Conservation (phyloP, 2,113 vertebrate genomes). For the Barbus barbus region DNA sequence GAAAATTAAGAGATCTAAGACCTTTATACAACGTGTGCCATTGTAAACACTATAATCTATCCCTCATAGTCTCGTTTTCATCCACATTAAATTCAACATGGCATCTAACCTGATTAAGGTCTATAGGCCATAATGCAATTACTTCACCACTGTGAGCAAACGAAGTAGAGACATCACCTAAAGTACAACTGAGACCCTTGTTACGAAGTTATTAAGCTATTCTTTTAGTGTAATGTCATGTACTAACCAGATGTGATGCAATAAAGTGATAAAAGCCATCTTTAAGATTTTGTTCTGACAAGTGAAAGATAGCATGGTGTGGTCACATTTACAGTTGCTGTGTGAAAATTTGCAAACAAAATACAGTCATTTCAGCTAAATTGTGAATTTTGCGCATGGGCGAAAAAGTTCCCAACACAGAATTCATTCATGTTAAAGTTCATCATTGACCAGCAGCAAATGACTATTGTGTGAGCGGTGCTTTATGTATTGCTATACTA, state of each 20-base stretch:
- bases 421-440: background rate
- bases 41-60: background rate
- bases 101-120: background rate
- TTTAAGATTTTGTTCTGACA: background rate
- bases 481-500: too few species aligned
- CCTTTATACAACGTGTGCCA: background rate
- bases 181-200: background rate
- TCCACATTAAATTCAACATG: background rate
- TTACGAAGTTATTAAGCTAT: background rate
- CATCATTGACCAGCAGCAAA: background rate
- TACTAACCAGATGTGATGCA: background rate
- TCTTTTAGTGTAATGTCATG: background rate
- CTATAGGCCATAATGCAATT: background rate
- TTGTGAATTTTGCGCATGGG: too few species aligned
- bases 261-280: background rate
- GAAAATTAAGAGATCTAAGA: background rate
- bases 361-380: background rate
- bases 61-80: background rate
- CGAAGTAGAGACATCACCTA: background rate
- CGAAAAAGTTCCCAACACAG: background rate
- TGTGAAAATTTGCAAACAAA: background rate
- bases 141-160: background rate
- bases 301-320: background rate
- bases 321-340: background rate
- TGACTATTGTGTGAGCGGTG: too few species aligned